Evolutionary conservation across 2,113 vertebrate species (phyloP), one percentile per base, ranked within the genome.

Genomic region (Electrona antarctica): DNA sequence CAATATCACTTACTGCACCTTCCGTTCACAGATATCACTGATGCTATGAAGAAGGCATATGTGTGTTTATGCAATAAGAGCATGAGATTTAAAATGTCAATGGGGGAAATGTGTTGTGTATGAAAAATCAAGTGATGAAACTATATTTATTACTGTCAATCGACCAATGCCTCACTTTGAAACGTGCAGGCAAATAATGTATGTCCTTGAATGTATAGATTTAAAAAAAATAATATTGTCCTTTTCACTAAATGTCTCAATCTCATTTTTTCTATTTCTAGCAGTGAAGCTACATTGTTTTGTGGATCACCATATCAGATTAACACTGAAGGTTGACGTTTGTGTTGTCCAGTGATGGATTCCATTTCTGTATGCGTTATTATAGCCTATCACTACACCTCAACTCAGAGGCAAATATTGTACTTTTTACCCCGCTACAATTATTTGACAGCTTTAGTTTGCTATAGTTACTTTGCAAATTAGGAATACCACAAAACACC

Each of bases 91-190:
- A 51, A 14, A 46, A 68, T 7, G 45, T 60, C 9, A 7, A 64
- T 61, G 55, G 56, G 21, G 9, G 48, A 9, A 15, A 29, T 10
- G 10, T 7, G 10, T 11, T 10, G 29, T 10, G 12, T 13, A 52
- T 74, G 61, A 57, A 61, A 69, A 71, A 79, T 64, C 15, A 14
- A 82, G 63, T 63, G 64, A 79, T 79, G 64, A 85, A 57, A 64
- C 8, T 21, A 2, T 47, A 12, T 72, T 74, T 80, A 58, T 69
- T 49, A 14, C 9, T 61, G 8, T 74, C 48, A 76, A 56, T 64
- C 11, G n/a, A 1, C 49, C 1, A 50, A n/a, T 46, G 46, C 0
- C 3, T 55, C 7, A 29, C 28, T 45, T 8, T 33, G 29, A 3
- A 21, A 4, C 68, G 33, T 21, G 12, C 46, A n/a, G 5, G 10